A percentile compares a stretch with the other conserved stretches of the same genome.
These are phyloP conservation scores for Mixornis gularis DNA, from an alignment of 2,113 vertebrate species.

Conservation along the genomic window DNA sequence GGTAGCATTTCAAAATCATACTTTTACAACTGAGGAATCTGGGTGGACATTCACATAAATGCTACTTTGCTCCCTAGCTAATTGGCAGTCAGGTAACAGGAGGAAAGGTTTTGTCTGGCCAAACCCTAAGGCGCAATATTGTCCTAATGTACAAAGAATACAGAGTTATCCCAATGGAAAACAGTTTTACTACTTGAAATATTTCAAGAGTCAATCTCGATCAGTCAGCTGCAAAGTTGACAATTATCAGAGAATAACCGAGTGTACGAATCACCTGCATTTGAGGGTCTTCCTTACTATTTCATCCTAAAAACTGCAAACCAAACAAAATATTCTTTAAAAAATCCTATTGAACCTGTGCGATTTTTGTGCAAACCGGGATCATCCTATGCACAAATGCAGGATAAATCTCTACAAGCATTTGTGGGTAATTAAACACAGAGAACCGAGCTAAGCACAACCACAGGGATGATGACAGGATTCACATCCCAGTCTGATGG, in stretches of 20 bases:
- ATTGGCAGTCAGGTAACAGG: background rate
- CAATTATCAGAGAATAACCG: background rate
- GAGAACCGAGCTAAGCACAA: background rate
- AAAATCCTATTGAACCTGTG: background rate
- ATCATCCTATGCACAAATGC: accelerated
- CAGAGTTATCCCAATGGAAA: background rate
- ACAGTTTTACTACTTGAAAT: background rate
- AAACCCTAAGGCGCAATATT: background rate
- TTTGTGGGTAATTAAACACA: background rate
- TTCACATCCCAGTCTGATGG: background rate
- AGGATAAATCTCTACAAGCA: background rate
- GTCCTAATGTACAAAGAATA: background rate
- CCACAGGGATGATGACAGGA: background rate
- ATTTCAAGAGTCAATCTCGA: background rate
- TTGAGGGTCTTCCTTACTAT: background rate
- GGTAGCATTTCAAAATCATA: background rate
- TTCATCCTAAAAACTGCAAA: background rate
- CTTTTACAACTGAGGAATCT: background rate
- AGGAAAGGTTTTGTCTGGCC: background rate
- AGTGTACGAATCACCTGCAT: background rate
- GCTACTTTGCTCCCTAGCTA: background rate
- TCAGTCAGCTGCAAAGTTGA: background rate
- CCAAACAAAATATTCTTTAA: background rate
- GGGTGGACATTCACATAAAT: background rate
- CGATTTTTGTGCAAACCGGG: background rate